Evolutionary conservation across 2,113 vertebrate species (phyloP).

Genomic region (Elachura formosa): DNA sequence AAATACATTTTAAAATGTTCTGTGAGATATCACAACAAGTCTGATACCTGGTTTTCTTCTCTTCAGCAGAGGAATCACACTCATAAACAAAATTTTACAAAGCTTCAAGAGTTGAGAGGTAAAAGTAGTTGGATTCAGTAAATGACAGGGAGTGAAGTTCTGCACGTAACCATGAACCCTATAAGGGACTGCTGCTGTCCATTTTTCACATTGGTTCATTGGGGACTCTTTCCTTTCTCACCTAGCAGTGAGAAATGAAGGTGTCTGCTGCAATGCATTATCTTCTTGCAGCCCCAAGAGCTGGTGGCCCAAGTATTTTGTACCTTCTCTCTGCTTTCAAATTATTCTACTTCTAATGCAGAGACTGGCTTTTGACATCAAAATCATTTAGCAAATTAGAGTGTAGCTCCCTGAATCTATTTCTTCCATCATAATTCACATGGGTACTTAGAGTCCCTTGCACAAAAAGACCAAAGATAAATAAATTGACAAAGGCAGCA

Average conservation of each 20-base stretch:
- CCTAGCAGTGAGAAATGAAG: neutral
- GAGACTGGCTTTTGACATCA: neutral
- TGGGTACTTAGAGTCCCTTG: neutral
- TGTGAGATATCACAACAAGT: neutral
- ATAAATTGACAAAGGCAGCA: neutral
- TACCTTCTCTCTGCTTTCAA: neutral
- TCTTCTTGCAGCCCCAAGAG: neutral
- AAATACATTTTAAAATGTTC: neutral
- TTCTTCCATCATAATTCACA: neutral
- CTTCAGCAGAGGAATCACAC: neutral
- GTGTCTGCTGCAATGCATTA: neutral
- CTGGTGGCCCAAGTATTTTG: neutral
- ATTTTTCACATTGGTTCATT: neutral
- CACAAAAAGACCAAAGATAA: neutral
- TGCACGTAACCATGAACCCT: neutral
- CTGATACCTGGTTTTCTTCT: neutral
- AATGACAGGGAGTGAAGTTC: neutral
- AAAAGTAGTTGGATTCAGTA: neutral
- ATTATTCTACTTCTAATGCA: neutral
- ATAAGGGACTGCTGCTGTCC: neutral
- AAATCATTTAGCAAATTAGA: conserved; percentile 18
- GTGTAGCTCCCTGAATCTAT: neutral
- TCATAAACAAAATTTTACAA: neutral
- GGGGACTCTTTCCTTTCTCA: neutral
- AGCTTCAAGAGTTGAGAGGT: neutral